phyloP scores from a whole-genome alignment of 2,888 invertebrate species.

The Halictus quadricinctus region DNA sequence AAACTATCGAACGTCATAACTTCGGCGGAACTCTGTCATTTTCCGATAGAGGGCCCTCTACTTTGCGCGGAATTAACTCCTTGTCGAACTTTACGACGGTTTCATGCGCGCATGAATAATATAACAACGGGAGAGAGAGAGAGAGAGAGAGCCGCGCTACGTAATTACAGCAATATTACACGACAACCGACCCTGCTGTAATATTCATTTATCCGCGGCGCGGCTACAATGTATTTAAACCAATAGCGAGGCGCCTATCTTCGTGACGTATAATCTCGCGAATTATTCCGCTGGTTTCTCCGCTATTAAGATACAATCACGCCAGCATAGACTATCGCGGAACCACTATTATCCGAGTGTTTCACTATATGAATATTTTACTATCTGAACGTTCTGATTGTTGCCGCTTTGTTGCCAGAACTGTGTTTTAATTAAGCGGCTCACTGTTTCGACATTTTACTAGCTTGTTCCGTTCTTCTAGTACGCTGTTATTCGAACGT shows the following conservation, averaged over 20 bases:
- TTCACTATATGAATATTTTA: not conserved
- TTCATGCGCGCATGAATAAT: constrained; percentile 49
- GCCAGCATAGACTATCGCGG: not conserved
- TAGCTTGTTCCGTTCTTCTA: not conserved
- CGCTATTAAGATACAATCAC: not conserved
- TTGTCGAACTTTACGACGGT: constrained; percentile 52
- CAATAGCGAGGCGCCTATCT: constrained; percentile 4
- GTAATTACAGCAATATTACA: constrained; percentile 43
- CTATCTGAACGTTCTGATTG: not conserved
- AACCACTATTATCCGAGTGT: not conserved
- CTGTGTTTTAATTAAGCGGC: not conserved
- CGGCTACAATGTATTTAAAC: constrained; percentile 29
- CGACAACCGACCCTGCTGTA: constrained; percentile 29
- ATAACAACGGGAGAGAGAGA: constrained; percentile 2
- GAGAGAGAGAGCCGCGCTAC: not conserved
- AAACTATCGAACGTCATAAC: constrained; percentile 37
- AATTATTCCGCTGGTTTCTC: constrained; percentile 13
- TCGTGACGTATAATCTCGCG: not conserved
- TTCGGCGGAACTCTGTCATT: constrained; percentile 35
- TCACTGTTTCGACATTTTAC: not conserved
- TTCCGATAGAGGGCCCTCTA: constrained; percentile 17
- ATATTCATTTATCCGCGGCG: constrained; percentile 32
- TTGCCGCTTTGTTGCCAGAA: not conserved
- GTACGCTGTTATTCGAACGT: too few species aligned
- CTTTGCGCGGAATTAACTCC: constrained; percentile 31